Conservation (phyloP, 1,140 invertebrate species). For the Pomphorhynchus laevis region DNA sequence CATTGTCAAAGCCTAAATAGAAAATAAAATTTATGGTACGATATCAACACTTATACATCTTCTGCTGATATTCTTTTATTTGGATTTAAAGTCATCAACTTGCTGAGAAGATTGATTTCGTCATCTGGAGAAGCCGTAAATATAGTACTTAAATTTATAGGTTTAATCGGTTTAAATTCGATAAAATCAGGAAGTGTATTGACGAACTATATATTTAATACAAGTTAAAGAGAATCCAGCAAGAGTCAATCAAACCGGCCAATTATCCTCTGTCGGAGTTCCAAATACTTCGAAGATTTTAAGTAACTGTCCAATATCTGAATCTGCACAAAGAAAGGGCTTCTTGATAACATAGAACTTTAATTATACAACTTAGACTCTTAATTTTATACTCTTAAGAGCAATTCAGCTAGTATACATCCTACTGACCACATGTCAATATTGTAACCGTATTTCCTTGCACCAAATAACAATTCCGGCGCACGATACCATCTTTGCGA, state of each 20-base stretch:
- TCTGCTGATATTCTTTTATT: conserved; percentile 40
- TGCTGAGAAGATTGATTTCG: conserved; percentile 42
- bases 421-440: conserved; percentile 97
- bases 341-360: conserved; percentile 19
- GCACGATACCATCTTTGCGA: conserved; percentile 27
- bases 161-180: conserved; percentile 46
- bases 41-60: conserved; percentile 24
- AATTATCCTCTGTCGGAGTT: conserved; percentile 55
- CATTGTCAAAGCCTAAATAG: conserved; percentile 20
- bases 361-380: background rate
- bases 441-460: conserved; percentile 56
- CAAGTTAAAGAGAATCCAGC: background rate
- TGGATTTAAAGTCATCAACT: conserved; percentile 45
- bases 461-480: conserved; percentile 74
- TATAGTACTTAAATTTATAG: conserved; percentile 47
- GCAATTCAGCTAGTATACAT: conserved; percentile 72
- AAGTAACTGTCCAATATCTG: conserved; percentile 69
- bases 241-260: conserved; percentile 24
- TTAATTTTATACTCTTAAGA: conserved; percentile 28
- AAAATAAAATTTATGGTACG: background rate
- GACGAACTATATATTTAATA: conserved; percentile 29
- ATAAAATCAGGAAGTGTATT: conserved; percentile 53
- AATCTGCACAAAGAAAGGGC: conserved; percentile 73
- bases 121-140: conserved; percentile 77
- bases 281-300: conserved; percentile 66